Evolutionary conservation across 2,888 invertebrate species (phyloP).

Genomic region (Chirona hameri): DNA sequence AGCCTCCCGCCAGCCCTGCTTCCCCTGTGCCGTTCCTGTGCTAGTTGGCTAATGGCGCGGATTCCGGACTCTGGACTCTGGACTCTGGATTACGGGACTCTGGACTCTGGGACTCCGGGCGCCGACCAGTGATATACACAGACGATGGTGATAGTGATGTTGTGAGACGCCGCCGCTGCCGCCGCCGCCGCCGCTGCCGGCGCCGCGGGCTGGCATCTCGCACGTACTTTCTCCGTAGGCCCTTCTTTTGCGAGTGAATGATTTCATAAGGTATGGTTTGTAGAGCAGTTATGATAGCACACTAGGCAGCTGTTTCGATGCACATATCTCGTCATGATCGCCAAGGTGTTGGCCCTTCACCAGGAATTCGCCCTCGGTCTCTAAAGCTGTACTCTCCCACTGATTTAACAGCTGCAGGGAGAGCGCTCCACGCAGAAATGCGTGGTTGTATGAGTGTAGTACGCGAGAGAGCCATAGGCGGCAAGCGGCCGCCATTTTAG

Average conservation of each 20-base stretch:
- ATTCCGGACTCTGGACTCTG: no score
- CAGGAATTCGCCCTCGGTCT: background rate
- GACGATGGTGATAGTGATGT: background rate
- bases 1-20: background rate
- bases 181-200: background rate
- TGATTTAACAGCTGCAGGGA: background rate
- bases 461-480: background rate
- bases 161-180: background rate
- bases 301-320: background rate
- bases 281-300: background rate
- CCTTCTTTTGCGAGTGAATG: background rate
- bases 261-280: constrained; percentile 7
- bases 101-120: background rate
- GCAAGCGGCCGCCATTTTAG: background rate
- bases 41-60: background rate
- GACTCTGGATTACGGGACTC: background rate
- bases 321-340: background rate
- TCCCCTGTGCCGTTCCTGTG: constrained; percentile 7
- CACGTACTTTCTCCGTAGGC: background rate
- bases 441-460: background rate
- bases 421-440: background rate
- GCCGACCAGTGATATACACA: constrained; percentile 1
- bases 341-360: background rate
- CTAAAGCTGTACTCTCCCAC: background rate
- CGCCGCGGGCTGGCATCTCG: background rate